A percentile compares a stretch with the other conserved stretches of the same genome.
These are phyloP conservation scores for Cordilura impudica DNA, from an alignment of 2,888 invertebrate species.

Conservation along the genomic window DNA sequence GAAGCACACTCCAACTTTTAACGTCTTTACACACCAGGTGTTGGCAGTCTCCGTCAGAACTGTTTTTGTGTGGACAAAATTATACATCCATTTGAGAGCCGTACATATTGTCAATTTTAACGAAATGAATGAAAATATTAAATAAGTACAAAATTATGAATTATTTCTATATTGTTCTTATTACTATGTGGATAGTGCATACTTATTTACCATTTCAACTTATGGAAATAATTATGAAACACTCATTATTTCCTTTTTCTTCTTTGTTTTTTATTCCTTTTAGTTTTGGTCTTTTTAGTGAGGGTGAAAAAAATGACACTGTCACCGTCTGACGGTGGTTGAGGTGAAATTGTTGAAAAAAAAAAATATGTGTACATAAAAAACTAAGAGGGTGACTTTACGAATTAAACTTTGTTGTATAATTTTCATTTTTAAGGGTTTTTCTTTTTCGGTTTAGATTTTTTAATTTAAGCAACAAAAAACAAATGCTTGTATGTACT, in stretches of 20 bases:
- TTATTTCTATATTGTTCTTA: no score
- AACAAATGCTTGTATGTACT: slow-evolving; percentile 28
- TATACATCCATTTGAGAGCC: no score
- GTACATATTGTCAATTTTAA: no score
- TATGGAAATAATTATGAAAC: slow-evolving; percentile 32
- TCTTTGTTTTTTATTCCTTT: background rate
- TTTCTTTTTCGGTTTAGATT: slow-evolving; percentile 25
- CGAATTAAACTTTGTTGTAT: slow-evolving; percentile 50
- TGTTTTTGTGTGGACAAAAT: no score
- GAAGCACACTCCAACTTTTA: no score
- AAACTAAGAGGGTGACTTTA: slow-evolving; percentile 52
- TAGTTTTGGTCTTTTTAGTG: slow-evolving; percentile 24
- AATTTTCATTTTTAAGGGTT: slow-evolving; percentile 53
- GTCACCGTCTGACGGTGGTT: slow-evolving; percentile 27
- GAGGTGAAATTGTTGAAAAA: slow-evolving; percentile 40
- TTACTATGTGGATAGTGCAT: no score
- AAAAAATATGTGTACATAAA: slow-evolving; percentile 10
- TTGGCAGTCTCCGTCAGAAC: no score
- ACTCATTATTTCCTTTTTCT: background rate
- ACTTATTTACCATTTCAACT: slow-evolving; percentile 42
- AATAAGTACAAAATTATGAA: no score
- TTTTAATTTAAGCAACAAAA: slow-evolving; percentile 48
- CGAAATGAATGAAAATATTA: no score
- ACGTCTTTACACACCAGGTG: no score
- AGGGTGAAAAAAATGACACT: slow-evolving; percentile 51